Evolutionary conservation across 2,888 invertebrate species (phyloP), one percentile per base, ranked within the genome.

Genomic region (Clitarchus hookeri): DNA sequence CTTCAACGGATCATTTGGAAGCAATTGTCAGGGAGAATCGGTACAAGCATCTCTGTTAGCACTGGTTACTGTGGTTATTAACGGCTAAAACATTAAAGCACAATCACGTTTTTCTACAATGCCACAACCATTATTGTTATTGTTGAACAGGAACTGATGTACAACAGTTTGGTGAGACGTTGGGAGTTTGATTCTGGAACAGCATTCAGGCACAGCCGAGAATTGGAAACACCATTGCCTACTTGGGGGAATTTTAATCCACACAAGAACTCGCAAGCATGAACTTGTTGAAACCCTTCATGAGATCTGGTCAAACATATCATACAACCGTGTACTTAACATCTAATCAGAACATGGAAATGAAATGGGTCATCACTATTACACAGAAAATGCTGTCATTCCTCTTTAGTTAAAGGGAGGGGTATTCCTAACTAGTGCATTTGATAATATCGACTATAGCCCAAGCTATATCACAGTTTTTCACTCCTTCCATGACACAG

Each of bases 1-100:
- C 25, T 79, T 79, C 79, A 79, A 79, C 8, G 79, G 79, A 79
- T 79, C 79, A 79, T n/a, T 79, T 79, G 79, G n/a, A 79, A 79
- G 13, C 23, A n/a, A 19, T 4, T 79, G 79, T 79, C 79, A n/a
- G 79, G 25, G 23, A 79, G n/a, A 23, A 12, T 79, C 79, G 25
- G 79, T 79, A 27, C 79, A 6, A 79, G 79, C 79, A 19, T n/a
- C 13, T 79, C 27, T 79, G 79, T 79, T n/a, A 79, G 79, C 79
- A 79, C 79, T 79, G 79, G 23, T 79, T 79, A 4, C 6, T n/a
- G 23, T 23, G 79, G 79, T 79, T 79, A 79, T 12, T 6, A 79
- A 79, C 25, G 79, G 9, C 25, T 8, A 6, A 19, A 79, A 79
- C 25, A 79, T 79, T 79, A 79, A 79, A 79, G 25, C 79, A 79